Conservation (phyloP, 2,113 vertebrate genomes). For the Ophthalmotilapia sp. region DNA sequence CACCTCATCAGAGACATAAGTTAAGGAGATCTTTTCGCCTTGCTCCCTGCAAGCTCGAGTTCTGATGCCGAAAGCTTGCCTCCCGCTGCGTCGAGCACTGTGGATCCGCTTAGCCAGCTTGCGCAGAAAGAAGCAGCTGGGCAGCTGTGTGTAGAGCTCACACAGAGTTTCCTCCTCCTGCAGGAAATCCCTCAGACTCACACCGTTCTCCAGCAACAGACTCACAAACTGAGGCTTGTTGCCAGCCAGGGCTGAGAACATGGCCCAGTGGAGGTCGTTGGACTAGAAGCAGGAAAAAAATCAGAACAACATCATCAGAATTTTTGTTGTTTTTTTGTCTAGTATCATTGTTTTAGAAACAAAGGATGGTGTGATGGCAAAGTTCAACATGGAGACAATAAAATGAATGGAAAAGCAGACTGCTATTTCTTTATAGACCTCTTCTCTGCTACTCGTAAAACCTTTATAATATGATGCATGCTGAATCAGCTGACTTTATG, state of each 20-base stretch:
- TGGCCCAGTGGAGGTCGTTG: conserved; percentile 81
- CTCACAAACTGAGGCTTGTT: conserved; percentile 88
- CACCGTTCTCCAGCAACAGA: conserved; percentile 89
- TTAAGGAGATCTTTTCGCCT: conserved; percentile 59
- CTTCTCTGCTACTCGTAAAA: background rate
- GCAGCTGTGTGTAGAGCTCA: conserved; percentile 79
- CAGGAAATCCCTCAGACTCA: conserved; percentile 80
- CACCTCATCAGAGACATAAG: conserved; percentile 81
- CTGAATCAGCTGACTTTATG: background rate
- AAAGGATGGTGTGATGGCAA: background rate
- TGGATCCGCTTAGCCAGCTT: conserved; percentile 79
- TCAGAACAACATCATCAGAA: background rate
- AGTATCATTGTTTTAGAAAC: background rate
- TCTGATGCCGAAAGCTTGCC: background rate
- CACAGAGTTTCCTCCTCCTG: conserved; percentile 71
- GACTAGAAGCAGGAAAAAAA: conserved; percentile 65
- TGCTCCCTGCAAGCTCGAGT: background rate
- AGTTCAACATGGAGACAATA: background rate
- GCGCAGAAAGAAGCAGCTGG: conserved; percentile 77
- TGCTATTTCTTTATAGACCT: background rate
- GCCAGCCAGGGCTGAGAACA: conserved; percentile 84
- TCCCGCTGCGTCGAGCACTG: conserved; percentile 29
- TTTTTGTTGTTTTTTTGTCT: background rate
- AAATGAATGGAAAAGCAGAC: background rate
- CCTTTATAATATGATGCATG: background rate